Evolutionary conservation across 2,888 invertebrate genomes (phyloP).

Genomic region (Strigamia transsilvanica): DNA sequence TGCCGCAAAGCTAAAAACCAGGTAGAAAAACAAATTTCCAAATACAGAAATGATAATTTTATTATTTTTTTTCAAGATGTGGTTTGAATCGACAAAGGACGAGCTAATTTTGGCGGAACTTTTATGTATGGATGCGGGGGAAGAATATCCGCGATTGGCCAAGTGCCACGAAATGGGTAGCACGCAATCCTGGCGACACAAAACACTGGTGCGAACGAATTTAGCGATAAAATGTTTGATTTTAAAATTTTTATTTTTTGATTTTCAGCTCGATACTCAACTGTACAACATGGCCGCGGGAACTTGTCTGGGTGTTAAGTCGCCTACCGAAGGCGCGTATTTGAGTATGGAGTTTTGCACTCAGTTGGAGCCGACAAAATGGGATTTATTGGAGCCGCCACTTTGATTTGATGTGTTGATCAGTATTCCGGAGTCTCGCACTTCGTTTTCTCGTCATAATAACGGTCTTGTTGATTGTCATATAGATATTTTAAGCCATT

Average conservation of each 20-base stretch:
- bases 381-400: slow-evolving; percentile 67
- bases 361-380: slow-evolving; percentile 67
- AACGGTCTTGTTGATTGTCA: not conserved
- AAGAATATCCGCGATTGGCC: slow-evolving; percentile 75
- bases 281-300: slow-evolving; percentile 88
- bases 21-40: slow-evolving; percentile 57
- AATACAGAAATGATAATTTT: not conserved
- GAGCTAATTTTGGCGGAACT: slow-evolving; percentile 85
- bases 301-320: slow-evolving; percentile 75
- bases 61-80: slow-evolving; percentile 69
- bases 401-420: slow-evolving; percentile 3
- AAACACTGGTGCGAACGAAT: slow-evolving; percentile 70
- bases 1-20: slow-evolving; percentile 67
- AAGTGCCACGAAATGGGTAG: slow-evolving; percentile 94
- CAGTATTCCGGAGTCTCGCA: slow-evolving; percentile 26
- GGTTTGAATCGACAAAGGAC: slow-evolving; percentile 83
- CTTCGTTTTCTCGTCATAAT: slow-evolving; percentile 30
- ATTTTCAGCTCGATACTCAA: slow-evolving; percentile 69
- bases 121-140: slow-evolving; percentile 82
- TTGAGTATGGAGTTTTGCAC: slow-evolving; percentile 73
- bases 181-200: slow-evolving; percentile 90
- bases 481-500: not conserved
- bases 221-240: not conserved
- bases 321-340: slow-evolving; percentile 64
- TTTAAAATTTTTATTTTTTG: slow-evolving; percentile 23